Base-by-base conservation (phyloP, 2,888 invertebrate species). In the Caenorhabditis japonica region DNA sequence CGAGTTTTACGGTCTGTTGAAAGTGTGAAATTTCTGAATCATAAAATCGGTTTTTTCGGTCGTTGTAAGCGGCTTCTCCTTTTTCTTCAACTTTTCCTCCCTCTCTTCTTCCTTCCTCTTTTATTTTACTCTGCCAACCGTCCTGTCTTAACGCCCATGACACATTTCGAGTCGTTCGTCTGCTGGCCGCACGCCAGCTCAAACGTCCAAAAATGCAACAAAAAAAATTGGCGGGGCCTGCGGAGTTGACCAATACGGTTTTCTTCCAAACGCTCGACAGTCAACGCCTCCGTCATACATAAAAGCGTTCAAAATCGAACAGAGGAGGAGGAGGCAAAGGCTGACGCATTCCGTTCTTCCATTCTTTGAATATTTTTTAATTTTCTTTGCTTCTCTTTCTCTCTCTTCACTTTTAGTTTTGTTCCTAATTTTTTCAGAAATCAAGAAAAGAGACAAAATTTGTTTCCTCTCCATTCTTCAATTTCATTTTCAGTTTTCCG, bases 1-100 rank as follows among this genome's bases (percentile, higher is more conserved):
- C 66, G 66, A 66, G 66, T 66, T 66, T 66, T 56, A 66, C 66
- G 66, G 66, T 66, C 66, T 56, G 56, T 66, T 66, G 66, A 66
- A 66, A 56, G 66, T 66, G 66, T 66, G 66, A 66, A 66, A 66
- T 56, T 66, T 39, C 41, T 55, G 43, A 43, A 43, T 56, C 53
- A 43, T 60, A 19, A 34, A 53, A 43, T 27, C 30, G 15, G 4
- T 44, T 33, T 27, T 55, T 27, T 34, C 23, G 12, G 23, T 58
- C 23, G 1, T n/a, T 19, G 12, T 27, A 39, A 43, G 25, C 30
- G 30, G 30, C 30, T 30, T 30, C 13, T 44, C 27, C 38, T 33
- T 30, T 39, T 7, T 21, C 27, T 2, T 21, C 55, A 17, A 13
- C 55, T 46, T 55, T 15, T 27, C 30, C n/a, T n/a, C 27, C 47